phyloP scores from a whole-genome alignment of 2,797 vertebrate species.

The Macroramphosus scolopax region DNA sequence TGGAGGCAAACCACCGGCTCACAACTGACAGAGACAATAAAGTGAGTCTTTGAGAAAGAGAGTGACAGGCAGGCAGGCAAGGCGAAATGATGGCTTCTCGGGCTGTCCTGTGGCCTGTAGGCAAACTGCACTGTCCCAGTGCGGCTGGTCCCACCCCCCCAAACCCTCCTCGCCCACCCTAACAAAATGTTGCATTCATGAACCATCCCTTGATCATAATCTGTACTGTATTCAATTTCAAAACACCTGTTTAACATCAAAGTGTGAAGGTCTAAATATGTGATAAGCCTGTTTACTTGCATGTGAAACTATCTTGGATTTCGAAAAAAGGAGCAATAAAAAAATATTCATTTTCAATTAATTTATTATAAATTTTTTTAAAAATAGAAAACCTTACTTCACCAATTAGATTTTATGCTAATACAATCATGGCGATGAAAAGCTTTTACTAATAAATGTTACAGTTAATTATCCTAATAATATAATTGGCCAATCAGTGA shows the following conservation, averaged over 20 bases:
- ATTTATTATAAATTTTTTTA: too few relatives aligned
- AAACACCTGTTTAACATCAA: constrained; percentile 15
- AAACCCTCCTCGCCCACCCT: constrained; percentile 18
- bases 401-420: too few relatives aligned
- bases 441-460: too few relatives aligned
- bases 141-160: constrained; percentile 14
- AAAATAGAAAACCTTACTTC: too few relatives aligned
- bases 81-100: constrained; percentile 28
- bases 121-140: constrained; percentile 23
- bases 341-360: too few relatives aligned
- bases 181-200: constrained; percentile 10
- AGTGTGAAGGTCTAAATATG: background rate
- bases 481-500: too few relatives aligned
- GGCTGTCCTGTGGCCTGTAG: constrained; percentile 35
- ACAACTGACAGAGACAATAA: constrained; percentile 94
- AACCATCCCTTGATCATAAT: constrained; percentile 9
- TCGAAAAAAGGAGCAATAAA: too few relatives aligned
- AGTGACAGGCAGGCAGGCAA: constrained; percentile 59
- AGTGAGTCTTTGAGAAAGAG: constrained; percentile 73
- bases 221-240: background rate
- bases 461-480: too few relatives aligned
- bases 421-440: too few relatives aligned
- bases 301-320: too few relatives aligned
- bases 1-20: constrained; percentile 87
- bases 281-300: background rate